A percentile compares a stretch with the other conserved stretches of the same genome.
These are phyloP conservation scores for Anagrus nilaparvatae DNA, from an alignment of 1,140 invertebrate species.

Conservation along the genomic window DNA sequence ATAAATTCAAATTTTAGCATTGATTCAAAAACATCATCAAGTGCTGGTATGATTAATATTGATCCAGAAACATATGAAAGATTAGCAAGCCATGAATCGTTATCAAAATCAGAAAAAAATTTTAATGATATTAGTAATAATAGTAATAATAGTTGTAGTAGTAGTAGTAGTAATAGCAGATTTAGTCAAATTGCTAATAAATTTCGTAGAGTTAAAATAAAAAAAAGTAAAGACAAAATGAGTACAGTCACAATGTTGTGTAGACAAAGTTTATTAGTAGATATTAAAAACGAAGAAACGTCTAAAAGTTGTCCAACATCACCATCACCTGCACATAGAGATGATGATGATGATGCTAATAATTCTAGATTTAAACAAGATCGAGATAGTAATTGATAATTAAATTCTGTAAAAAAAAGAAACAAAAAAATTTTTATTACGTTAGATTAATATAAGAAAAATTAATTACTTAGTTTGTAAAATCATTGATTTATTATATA, in stretches of 20 bases:
- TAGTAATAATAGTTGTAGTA: too few relatives aligned
- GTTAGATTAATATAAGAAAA: too few relatives aligned
- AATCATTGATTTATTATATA: too few relatives aligned
- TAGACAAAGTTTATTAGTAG: constrained; percentile 55
- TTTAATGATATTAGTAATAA: too few relatives aligned
- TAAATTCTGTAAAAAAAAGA: too few relatives aligned
- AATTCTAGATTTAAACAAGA: constrained; percentile 12
- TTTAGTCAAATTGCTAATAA: constrained; percentile 50
- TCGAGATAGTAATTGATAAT: constrained; percentile 10
- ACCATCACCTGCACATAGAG: constrained; percentile 10
- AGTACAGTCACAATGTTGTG: constrained; percentile 53
- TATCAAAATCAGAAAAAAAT: constrained; percentile 22
- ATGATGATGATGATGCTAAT: constrained; percentile 12
- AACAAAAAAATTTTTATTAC: too few relatives aligned
- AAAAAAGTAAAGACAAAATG: constrained; percentile 29
- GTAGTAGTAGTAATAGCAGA: too few relatives aligned
- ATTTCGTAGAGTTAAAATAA: constrained; percentile 46
- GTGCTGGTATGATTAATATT: constrained; percentile 60
- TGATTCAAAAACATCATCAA: constrained; percentile 49
- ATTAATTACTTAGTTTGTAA: too few relatives aligned
- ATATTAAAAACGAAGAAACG: constrained; percentile 32
- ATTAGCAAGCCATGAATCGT: constrained; percentile 34
- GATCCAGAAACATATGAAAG: constrained; percentile 47
- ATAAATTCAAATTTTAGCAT: background rate
- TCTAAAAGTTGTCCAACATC: constrained; percentile 17